Evolutionary conservation across 2,797 vertebrate genomes (phyloP).

Genomic region (Poecilia velifera): DNA sequence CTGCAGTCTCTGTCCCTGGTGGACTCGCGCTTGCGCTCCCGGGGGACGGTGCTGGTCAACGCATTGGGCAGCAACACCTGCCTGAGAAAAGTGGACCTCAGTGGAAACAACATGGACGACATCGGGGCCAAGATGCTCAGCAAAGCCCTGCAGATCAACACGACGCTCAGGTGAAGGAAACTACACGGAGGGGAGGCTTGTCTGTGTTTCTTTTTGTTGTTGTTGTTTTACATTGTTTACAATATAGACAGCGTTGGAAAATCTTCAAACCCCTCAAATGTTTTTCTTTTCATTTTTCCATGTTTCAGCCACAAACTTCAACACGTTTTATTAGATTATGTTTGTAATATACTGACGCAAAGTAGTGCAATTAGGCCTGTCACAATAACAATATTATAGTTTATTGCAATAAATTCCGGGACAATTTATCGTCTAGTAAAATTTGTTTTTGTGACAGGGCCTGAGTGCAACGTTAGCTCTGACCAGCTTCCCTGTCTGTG

Average conservation of each 20-base stretch:
- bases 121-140: constrained; percentile 94
- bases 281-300: background rate
- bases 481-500: too few relatives aligned
- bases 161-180: constrained; percentile 77
- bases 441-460: too few relatives aligned
- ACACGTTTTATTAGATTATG: background rate
- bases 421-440: too few relatives aligned
- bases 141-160: constrained; percentile 89
- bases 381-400: too few relatives aligned
- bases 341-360: background rate
- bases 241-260: background rate
- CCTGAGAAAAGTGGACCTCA: constrained; percentile 90
- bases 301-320: background rate
- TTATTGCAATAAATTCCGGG: too few relatives aligned
- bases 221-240: constrained; percentile 10
- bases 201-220: background rate
- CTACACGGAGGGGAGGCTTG: background rate
- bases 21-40: constrained; percentile 88
- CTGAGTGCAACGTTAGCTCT: too few relatives aligned
- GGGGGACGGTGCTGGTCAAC: constrained; percentile 89
- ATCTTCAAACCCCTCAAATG: background rate
- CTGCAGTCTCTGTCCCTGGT: constrained; percentile 88
- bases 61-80: constrained; percentile 92
- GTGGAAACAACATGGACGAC: constrained; percentile 91
- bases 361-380: background rate